Evolutionary conservation across 2,797 vertebrate species (phyloP), one percentile per base, ranked within the genome.

Genomic region (Leontocebus nigricollis): DNA sequence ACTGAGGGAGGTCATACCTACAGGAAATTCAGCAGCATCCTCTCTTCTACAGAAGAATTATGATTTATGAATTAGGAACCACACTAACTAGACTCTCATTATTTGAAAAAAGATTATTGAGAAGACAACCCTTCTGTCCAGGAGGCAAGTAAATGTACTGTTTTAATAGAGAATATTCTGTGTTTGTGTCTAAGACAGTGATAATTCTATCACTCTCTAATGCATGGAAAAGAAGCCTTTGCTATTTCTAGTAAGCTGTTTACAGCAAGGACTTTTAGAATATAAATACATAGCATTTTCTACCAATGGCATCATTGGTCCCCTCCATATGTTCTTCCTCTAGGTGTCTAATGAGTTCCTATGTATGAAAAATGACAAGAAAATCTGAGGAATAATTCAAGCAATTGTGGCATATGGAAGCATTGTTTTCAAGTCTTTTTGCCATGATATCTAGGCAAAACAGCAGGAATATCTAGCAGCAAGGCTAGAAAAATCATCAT

Each of bases 341-440:
- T 98, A 98, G 98, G 98, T 98, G 98, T 98, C 98, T 99, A 98
- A 99, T 99, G 98, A 99, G 97, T 96, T 98, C 95, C 92, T 98
- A 95, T 96, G 75, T 97, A 97, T 97, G 98, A 98, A 97, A 97
- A 94, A 98, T 98, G 98, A 98, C 98, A 98, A 97, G 96, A 97
- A 97, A 98, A 96, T 98, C 97, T 97, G 97, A 98, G 97, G 98
- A 98, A 97, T 97, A 98, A 98, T 98, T 98, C 95, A 93, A 98
- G 97, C 97, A 97, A 98, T 97, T 92, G 88, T 0, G 20, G 96
- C 97, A 98, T 98, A 98, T 98, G 98, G 98, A 98, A 61, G 93
- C 90, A 93, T 98, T 98, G 90, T 98, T 98, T 98, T 97, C 87
- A 93, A 98, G 96, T 50, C 52, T 95, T 96, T 98, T 94, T 97